These are phyloP conservation scores for Meiosimyza decipiens DNA, from an alignment of 2,888 invertebrate species.

Conservation along the genomic window DNA sequence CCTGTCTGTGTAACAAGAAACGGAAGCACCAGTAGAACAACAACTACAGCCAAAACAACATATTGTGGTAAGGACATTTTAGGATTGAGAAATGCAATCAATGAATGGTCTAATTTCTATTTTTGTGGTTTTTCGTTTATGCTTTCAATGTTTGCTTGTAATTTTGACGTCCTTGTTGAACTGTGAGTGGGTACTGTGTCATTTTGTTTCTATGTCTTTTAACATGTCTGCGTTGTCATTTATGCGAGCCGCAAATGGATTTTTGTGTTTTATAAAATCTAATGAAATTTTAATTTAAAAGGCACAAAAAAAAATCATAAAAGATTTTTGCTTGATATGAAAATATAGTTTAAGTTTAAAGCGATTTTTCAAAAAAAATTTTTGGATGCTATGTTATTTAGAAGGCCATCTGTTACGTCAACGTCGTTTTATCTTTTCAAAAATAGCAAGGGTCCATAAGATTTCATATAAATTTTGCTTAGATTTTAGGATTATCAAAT, in stretches of 20 bases:
- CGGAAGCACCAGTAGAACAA: neutral
- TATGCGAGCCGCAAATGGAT: neutral
- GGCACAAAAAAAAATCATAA: too few relatives aligned
- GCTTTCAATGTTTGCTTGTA: conserved; percentile 2
- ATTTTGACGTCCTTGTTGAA: neutral
- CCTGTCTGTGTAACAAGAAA: neutral
- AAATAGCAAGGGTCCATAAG: too few relatives aligned
- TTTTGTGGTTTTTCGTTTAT: conserved; percentile 8
- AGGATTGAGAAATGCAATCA: conserved; percentile 10
- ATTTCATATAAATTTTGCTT: too few relatives aligned
- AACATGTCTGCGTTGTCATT: neutral
- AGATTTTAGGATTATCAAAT: too few relatives aligned
- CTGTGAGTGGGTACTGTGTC: neutral
- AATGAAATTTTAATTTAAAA: too few relatives aligned
- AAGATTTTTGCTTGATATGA: too few relatives aligned
- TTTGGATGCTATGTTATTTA: too few relatives aligned
- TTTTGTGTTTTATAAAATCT: too few relatives aligned
- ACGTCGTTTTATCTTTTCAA: too few relatives aligned
- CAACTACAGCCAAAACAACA: neutral
- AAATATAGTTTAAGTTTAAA: too few relatives aligned
- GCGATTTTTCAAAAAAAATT: too few relatives aligned
- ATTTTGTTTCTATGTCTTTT: neutral
- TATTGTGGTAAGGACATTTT: neutral
- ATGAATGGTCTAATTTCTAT: conserved; percentile 13
- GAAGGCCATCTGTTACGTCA: too few relatives aligned